Evolutionary conservation across 2,888 invertebrate genomes (phyloP).

Genomic region (Stenichneumon culpator): DNA sequence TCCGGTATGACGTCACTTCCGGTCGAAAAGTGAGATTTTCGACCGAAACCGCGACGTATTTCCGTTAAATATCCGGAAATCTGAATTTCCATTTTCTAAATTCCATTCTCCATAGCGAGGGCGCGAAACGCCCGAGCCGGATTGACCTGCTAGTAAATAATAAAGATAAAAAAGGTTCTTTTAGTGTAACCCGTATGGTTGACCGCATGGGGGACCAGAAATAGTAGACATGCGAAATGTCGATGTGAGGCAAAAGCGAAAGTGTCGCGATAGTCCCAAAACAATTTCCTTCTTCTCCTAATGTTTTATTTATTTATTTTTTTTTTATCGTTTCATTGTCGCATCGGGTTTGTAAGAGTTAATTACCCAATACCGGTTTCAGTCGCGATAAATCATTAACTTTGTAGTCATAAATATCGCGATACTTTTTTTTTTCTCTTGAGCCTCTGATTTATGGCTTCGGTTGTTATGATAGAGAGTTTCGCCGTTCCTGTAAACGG

Average conservation of each 20-base stretch:
- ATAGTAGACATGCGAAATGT: background rate
- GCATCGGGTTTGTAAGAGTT: background rate
- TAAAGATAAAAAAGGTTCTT: background rate
- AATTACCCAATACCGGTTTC: constrained; percentile 5
- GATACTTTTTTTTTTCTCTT: background rate
- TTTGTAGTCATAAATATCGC: background rate
- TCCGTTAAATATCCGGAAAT: too few relatives aligned
- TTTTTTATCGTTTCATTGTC: constrained; percentile 8
- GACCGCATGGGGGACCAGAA: background rate
- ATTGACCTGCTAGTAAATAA: background rate
- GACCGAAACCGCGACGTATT: too few relatives aligned
- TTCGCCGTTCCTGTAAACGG: background rate
- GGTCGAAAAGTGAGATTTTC: too few relatives aligned
- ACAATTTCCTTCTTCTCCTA: background rate
- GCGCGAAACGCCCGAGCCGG: too few relatives aligned
- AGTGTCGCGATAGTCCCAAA: constrained; percentile 37
- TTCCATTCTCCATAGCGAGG: too few relatives aligned
- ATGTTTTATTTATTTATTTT: background rate
- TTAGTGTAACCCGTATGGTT: constrained; percentile 7
- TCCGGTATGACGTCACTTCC: too few relatives aligned
- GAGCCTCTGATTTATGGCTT: constrained; percentile 47
- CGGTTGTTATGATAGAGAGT: constrained; percentile 7
- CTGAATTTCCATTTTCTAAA: too few relatives aligned
- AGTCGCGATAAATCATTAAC: constrained; percentile 13
- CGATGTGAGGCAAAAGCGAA: constrained; percentile 30